Evolutionary conservation across 2,888 invertebrate species (phyloP).

Genomic region (Ceriagrion tenellum): DNA sequence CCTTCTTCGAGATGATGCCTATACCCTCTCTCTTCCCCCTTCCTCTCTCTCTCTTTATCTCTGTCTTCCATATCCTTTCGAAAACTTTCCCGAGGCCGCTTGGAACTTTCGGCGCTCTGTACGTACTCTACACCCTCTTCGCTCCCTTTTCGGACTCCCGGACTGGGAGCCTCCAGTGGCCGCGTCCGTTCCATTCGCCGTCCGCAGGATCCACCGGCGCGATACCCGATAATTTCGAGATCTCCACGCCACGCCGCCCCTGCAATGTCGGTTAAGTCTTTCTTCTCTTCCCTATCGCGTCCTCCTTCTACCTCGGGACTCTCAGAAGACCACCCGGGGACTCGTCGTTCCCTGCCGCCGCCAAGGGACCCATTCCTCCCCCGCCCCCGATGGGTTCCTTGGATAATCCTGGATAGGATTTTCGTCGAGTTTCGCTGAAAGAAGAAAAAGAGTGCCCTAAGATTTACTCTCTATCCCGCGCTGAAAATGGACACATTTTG

Average conservation of each 20-base stretch:
- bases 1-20: neutral
- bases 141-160: neutral
- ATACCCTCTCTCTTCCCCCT: no score
- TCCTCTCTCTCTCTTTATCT: no score
- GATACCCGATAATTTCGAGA: neutral
- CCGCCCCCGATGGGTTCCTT: neutral
- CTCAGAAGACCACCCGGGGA: neutral
- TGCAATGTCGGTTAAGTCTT: neutral
- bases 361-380: neutral
- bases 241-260: no score
- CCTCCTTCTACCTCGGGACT: neutral
- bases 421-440: neutral
- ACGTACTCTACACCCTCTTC: neutral
- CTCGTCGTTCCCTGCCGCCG: neutral
- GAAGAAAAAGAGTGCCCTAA: neutral
- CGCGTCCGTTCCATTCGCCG: no score
- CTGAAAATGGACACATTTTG: neutral
- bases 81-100: neutral
- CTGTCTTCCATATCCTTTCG: neutral
- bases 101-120: neutral
- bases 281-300: neutral
- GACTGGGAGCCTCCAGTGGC: neutral
- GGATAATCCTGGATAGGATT: constrained; percentile 2
- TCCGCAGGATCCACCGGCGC: neutral
- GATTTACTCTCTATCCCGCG: neutral